phyloP scores from a whole-genome alignment of 2,113 vertebrate species.

The Nannospalax galili region DNA sequence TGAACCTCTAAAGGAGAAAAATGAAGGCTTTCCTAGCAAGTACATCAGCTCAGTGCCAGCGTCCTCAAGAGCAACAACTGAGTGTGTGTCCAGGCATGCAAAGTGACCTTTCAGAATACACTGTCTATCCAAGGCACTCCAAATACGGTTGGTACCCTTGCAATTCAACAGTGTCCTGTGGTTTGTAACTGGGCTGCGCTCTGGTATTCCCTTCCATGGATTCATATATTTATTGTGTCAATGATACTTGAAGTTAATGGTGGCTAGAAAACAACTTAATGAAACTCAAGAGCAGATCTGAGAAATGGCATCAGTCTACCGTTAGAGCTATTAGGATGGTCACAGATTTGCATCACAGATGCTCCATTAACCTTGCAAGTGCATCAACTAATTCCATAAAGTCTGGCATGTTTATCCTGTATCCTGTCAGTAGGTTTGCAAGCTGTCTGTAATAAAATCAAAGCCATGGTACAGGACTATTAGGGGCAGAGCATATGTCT shows the following conservation, averaged over 20 bases:
- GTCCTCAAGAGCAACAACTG: slow-evolving; percentile 72
- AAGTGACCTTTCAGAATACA: slow-evolving; percentile 60
- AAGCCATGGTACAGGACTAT: slow-evolving; percentile 45
- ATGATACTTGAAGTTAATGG: slow-evolving; percentile 72
- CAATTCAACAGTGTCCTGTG: slow-evolving; percentile 58
- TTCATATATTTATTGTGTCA: slow-evolving; percentile 73
- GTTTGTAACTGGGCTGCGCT: slow-evolving; percentile 65
- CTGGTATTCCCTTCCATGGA: slow-evolving; percentile 64
- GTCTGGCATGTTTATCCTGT: slow-evolving; percentile 76
- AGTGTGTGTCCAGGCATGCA: slow-evolving; percentile 79
- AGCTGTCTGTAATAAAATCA: slow-evolving; percentile 76
- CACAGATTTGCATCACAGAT: slow-evolving; percentile 79
- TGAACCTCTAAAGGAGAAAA: slow-evolving; percentile 83
- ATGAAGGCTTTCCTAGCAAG: slow-evolving; percentile 79
- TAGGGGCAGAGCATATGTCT: slow-evolving; percentile 50
- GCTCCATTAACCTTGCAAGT: slow-evolving; percentile 78
- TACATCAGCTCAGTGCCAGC: slow-evolving; percentile 70
- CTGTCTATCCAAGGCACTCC: slow-evolving; percentile 69
- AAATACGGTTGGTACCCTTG: slow-evolving; percentile 2
- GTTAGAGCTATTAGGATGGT: slow-evolving; percentile 75
- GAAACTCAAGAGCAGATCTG: slow-evolving; percentile 75
- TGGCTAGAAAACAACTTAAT: slow-evolving; percentile 73
- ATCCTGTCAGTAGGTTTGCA: slow-evolving; percentile 70
- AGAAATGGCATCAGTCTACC: slow-evolving; percentile 77
- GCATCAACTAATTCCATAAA: slow-evolving; percentile 70